Base-by-base conservation (phyloP, 2,888 invertebrate genomes). In the Stratiomys singularior region DNA sequence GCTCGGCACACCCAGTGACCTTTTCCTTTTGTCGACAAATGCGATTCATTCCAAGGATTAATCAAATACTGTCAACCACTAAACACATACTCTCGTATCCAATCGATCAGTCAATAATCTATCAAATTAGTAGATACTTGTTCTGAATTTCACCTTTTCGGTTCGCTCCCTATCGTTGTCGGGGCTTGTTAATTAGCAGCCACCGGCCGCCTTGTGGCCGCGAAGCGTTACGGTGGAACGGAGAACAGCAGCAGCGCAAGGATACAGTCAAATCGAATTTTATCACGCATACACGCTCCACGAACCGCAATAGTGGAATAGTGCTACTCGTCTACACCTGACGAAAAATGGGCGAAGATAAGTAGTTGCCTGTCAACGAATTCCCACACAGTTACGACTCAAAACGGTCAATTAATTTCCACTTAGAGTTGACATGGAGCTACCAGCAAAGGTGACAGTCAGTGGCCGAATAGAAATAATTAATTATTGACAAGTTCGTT, bases 391-490 rank as follows among this genome's bases (percentile, higher is more conserved):
- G 0, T 15, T 28, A 21, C 15, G 27, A 27, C 30, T 46, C 76
- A 77, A 67, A 77, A 77, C 37, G 76, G 66, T 77, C 76, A 77
- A 77, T 77, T 77, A 63, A 67, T 56, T 77, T 56, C 67, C 76
- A 67, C 64, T 77, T 66, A 77, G 46, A 64, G 47, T 56, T 77
- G 67, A 77, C 37, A 52, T 77, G 47, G n/a, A 47, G 44, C 44
- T 23, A 9, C 28, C 30, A 25, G 30, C 44, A 25, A 69, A 69
- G 21, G 69, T 47, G 69, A 67, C 47, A 46, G 15, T 4, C 18
- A n/a, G 56, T 23, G 60, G 13, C 46, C n/a, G 30, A 63, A 44
- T 30, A 60, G 9, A 63, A 58, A 63, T 63, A 76, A 76, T 76
- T 74, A 74, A 74, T 74, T 56, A 58, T 69, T 46, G 25, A 37